Evolutionary conservation across 2,797 vertebrate species (phyloP).

Genomic region (Euphonia xanthogaster): DNA sequence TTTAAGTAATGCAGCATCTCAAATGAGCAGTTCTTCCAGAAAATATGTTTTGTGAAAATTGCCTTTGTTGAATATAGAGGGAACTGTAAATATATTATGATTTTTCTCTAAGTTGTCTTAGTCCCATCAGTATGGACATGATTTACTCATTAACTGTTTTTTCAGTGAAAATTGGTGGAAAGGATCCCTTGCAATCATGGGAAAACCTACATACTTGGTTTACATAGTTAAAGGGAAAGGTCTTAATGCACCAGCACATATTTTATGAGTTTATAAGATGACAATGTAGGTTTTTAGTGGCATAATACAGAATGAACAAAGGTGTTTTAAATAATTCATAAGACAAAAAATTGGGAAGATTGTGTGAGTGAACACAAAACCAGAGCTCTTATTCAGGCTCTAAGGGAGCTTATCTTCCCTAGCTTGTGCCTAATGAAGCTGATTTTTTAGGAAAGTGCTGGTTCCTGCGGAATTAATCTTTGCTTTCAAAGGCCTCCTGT

Average conservation of each 20-base stretch:
- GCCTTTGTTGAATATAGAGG: not conserved
- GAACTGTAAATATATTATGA: not conserved
- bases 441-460: not conserved
- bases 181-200: not conserved
- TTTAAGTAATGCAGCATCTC: slow-evolving; percentile 28
- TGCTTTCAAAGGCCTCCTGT: not conserved
- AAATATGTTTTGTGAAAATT: not conserved
- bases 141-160: not conserved
- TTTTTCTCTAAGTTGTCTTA: not conserved
- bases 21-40: not conserved
- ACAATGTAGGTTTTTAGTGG: not conserved
- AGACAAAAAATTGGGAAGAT: not conserved
- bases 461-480: not conserved
- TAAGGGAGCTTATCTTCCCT: not conserved
- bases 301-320: not conserved
- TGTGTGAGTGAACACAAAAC: not conserved
- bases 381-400: not conserved
- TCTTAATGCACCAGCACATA: not conserved
- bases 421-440: not conserved
- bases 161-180: not conserved
- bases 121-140: not conserved
- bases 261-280: not conserved
- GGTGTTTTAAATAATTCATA: not conserved
- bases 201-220: not conserved
- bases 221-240: not conserved